Evolutionary conservation across 2,113 vertebrate species (phyloP).

Genomic region (Amazona guildingii): DNA sequence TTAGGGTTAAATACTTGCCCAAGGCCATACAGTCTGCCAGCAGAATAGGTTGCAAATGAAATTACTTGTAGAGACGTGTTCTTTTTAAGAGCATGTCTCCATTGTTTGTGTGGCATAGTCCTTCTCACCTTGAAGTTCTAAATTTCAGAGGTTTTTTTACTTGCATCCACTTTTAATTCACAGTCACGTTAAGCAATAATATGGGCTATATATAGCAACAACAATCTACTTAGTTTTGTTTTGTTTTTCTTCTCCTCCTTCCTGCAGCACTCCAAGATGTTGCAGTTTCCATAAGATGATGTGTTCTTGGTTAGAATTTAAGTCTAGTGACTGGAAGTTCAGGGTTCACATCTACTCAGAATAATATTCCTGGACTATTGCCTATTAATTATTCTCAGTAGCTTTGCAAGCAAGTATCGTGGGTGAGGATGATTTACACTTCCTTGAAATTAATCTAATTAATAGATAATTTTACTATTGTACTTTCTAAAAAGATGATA

Average conservation of each 20-base stretch:
- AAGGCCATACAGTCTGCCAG: neutral
- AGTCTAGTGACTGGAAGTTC: slow-evolving; percentile 39
- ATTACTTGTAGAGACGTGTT: neutral
- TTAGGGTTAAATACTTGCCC: neutral
- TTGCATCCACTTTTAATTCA: neutral
- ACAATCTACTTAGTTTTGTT: neutral
- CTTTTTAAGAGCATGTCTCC: neutral
- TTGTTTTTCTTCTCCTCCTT: neutral
- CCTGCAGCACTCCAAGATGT: neutral
- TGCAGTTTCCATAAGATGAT: neutral
- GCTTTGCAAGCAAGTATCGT: slow-evolving; percentile 43
- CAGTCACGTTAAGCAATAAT: neutral
- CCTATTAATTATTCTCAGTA: slow-evolving; percentile 57
- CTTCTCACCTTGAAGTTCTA: neutral
- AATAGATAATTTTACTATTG: slow-evolving; percentile 60
- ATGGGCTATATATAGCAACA: neutral
- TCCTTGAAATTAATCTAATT: slow-evolving; percentile 67
- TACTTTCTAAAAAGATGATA: slow-evolving; percentile 48
- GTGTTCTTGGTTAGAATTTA: slow-evolving; percentile 23
- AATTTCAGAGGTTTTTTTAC: neutral
- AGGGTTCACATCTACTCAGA: slow-evolving; percentile 3
- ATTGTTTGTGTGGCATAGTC: neutral
- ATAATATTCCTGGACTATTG: slow-evolving; percentile 32
- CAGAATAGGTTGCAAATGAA: neutral
- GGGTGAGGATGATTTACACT: slow-evolving; percentile 60